Conservation (phyloP, 2,113 vertebrate species). For the Lepus europaeus region DNA sequence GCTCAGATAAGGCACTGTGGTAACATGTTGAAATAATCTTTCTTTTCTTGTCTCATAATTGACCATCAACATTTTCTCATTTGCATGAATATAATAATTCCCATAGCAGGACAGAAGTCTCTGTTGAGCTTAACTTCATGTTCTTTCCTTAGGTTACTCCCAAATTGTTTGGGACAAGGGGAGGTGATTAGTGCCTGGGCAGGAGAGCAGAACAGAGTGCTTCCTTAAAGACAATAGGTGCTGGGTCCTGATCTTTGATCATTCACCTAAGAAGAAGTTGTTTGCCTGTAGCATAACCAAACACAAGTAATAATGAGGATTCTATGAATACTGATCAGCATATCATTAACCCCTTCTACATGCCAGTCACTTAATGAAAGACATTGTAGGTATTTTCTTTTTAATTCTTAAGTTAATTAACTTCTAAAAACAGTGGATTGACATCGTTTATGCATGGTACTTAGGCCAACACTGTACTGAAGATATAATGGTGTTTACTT, state of each 20-base stretch:
- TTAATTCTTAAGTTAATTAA: conserved; percentile 31
- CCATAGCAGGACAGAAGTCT: not conserved
- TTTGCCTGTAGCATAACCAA: not conserved
- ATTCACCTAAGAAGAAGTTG: not conserved
- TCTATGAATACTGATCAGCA: not conserved
- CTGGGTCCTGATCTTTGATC: not conserved
- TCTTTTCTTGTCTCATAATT: not conserved
- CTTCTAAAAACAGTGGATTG: not conserved
- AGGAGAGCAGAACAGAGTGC: not conserved
- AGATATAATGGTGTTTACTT: not conserved
- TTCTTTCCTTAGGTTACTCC: not conserved
- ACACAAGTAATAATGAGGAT: not conserved
- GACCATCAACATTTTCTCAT: not conserved
- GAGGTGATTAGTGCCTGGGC: not conserved
- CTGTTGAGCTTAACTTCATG: not conserved
- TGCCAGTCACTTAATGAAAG: not conserved
- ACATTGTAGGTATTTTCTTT: not conserved
- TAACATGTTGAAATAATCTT: not conserved
- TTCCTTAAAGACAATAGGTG: not conserved
- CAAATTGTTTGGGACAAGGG: not conserved
- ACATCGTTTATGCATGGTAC: not conserved
- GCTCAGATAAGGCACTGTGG: not conserved
- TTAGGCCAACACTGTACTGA: not conserved
- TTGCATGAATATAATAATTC: not conserved
- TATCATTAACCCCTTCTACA: not conserved